Evolutionary conservation across 2,797 vertebrate species (phyloP), one percentile per base, ranked within the genome.

Genomic region (Betta splendens): DNA sequence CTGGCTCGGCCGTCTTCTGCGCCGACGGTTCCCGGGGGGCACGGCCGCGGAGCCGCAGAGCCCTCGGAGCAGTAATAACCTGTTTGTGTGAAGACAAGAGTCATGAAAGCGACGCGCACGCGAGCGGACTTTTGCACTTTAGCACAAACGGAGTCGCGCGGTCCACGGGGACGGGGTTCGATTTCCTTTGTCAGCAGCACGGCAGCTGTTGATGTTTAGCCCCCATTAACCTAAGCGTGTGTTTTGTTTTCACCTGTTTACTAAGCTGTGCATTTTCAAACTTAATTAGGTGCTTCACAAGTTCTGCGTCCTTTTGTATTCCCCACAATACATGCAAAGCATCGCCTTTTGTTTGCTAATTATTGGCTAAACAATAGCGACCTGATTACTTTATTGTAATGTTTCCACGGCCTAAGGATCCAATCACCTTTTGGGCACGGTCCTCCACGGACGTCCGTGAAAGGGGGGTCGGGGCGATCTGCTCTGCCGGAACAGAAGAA

Each of bases 11-110:
- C 77, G 13, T 87, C 84, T 6, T 90, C 84, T 16, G 84, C 75
- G 50, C 89, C 96, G 66, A 95, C 89, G 53, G 92, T 92, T 71
- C 95, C 96, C 78, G 84, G 83, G 2, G 93, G 93, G 80, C 96
- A 99, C 33, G 76, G 83, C 62, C 79, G 69, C 22, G 96, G 95
- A 72, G 69, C 54, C 26, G 40, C 84, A 15, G 94, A 91, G 43
- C 94, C 94, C 59, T 55, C 64, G 16, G 93, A 92, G 58, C 96
- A 99, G 84, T 94, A 97, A 89, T 93, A 87, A 48, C 96, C 96
- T 98, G 82, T 36, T 69, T 55, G 80, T 65, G 53, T 63, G 47
- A 62, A 74, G 63, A 70, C 64, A 72, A 57, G 56, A 75, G 54
- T 67, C 73, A 57, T 64, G 58, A 69, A 67, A 72, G 36, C 44